These are phyloP conservation scores for Metaphire vulgaris DNA, from an alignment of 1,140 invertebrate genomes.

Conservation along the genomic window DNA sequence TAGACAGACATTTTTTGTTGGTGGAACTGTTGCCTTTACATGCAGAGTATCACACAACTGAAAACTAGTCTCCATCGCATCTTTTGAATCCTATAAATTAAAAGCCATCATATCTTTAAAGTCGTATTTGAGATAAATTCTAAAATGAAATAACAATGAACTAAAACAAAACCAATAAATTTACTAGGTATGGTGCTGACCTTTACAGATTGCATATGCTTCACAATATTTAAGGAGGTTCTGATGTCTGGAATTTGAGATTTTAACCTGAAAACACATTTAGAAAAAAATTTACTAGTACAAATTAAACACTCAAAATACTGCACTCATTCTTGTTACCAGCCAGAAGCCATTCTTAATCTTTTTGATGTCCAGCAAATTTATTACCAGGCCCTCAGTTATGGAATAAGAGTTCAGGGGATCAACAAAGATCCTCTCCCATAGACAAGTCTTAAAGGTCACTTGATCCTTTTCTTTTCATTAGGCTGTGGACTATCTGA, in stretches of 20 bases:
- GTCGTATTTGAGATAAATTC: neutral
- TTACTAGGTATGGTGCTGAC: conserved; percentile 52
- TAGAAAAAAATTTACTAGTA: neutral
- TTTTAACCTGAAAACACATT: conserved; percentile 57
- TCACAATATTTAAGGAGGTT: conserved; percentile 83
- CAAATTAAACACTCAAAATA: neutral
- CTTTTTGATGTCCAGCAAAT: too few relatives aligned
- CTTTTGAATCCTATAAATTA: conserved; percentile 47
- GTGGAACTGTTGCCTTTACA: conserved; percentile 75
- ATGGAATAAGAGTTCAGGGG: too few relatives aligned
- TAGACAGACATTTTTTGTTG: conserved; percentile 88
- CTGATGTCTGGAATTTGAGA: conserved; percentile 88
- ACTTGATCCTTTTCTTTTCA: too few relatives aligned
- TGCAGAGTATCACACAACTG: conserved; percentile 91
- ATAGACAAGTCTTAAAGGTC: too few relatives aligned
- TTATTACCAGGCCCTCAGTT: too few relatives aligned
- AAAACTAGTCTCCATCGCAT: conserved; percentile 78
- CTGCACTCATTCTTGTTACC: neutral
- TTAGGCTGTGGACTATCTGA: too few relatives aligned
- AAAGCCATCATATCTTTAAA: too few relatives aligned
- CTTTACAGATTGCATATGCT: conserved; percentile 74
- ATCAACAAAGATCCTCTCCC: too few relatives aligned
- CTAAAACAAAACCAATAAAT: conserved; percentile 5
- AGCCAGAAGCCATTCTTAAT: neutral
- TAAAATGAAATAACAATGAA: conserved; percentile 5